These are phyloP conservation scores for Artemisiospiza belli DNA, from an alignment of 2,113 vertebrate species.

Conservation along the genomic window DNA sequence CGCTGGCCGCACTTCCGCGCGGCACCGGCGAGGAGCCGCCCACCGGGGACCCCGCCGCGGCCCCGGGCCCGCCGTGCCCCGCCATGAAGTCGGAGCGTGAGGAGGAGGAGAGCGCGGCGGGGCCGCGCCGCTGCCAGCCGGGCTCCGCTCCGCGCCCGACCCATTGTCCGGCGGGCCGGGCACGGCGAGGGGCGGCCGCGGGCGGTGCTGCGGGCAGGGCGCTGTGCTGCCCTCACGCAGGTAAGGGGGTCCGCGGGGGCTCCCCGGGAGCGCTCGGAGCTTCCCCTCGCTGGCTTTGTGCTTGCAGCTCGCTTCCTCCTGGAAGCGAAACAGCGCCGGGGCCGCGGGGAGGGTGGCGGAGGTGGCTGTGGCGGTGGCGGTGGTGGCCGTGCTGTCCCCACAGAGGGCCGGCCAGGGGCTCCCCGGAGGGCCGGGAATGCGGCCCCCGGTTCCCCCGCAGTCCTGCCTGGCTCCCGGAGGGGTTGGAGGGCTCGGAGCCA, in stretches of 20 bases:
- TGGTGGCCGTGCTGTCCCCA: neutral
- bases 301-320: neutral
- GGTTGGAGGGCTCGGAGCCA: neutral
- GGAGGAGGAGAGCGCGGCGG: slow-evolving; percentile 74
- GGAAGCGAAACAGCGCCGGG: neutral
- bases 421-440: neutral
- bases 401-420: too few relatives aligned
- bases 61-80: neutral
- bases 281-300: neutral
- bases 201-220: neutral
- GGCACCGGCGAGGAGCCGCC: slow-evolving; percentile 33
- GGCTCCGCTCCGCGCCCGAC: neutral
- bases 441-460: neutral
- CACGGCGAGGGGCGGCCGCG: neutral
- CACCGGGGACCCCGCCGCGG: neutral
- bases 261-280: neutral
- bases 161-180: neutral
- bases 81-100: slow-evolving; percentile 72
- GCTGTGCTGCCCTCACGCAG: neutral
- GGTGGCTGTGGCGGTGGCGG: neutral
- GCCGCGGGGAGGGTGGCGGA: neutral
- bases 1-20: slow-evolving; percentile 56
- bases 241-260: neutral
- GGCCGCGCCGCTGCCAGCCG: slow-evolving; percentile 57
- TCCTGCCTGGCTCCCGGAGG: neutral